Percentiles rank a stretch among this genome's conserved stretches.
These are phyloP conservation scores for Pachymerium ferrugineum DNA, from an alignment of 2,888 invertebrate species.

Conservation along the genomic window DNA sequence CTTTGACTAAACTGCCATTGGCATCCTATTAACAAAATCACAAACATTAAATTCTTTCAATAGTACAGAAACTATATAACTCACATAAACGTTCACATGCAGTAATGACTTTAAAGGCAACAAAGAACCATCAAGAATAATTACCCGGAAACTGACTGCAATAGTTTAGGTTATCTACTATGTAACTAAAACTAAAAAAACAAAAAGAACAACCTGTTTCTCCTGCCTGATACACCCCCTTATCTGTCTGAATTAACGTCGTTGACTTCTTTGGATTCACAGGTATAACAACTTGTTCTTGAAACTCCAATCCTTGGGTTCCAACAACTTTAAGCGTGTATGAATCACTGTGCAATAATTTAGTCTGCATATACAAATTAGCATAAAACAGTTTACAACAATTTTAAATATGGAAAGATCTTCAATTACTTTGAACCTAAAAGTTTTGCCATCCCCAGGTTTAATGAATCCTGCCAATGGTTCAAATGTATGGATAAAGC, in stretches of 20 bases:
- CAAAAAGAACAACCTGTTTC: background rate
- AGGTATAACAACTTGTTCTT: background rate
- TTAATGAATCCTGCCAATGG: background rate
- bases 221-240: background rate
- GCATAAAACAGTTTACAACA: background rate
- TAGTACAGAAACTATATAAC: background rate
- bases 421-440: conserved; percentile 1
- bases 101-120: background rate
- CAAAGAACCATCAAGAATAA: background rate
- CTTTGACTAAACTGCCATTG: too few relatives aligned
- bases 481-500: background rate
- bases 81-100: background rate
- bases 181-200: too few relatives aligned
- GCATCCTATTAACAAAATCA: too few relatives aligned
- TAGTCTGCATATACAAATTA: background rate
- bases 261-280: background rate
- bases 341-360: background rate
- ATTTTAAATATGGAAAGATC: background rate
- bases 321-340: background rate
- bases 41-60: background rate
- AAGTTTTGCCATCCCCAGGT: background rate
- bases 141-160: background rate
- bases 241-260: background rate
- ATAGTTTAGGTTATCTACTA: too few relatives aligned
- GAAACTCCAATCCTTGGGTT: background rate